Base-by-base conservation (phyloP, 2,888 invertebrate species). In the Andrena marginata region DNA sequence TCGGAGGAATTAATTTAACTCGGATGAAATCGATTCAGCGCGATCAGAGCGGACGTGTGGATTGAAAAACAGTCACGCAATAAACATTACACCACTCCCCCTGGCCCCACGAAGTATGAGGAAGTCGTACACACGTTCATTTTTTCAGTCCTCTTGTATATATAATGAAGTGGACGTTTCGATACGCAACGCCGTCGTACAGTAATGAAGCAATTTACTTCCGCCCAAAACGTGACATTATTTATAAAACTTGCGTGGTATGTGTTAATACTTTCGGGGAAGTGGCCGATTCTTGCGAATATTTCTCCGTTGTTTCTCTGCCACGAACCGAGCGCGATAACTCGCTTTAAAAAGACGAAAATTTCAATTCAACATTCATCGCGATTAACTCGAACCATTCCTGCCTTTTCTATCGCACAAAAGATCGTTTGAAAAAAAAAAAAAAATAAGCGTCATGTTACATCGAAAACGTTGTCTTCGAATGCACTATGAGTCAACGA, bases 221-320 rank as follows among this genome's bases (percentile, higher is more conserved):
- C 78, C 82, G 82, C 42, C 75, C 42, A 65, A 84, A 78, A 82
- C 78, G 79, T 77, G 75, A 79, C 68, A 69, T 67, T 79, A 71
- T 82, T 82, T 68, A 67, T 78, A 79, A 56, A 56, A 87, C 51
- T 68, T 62, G 82, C 75, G 64, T 56, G n/a, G 77, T 75, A 77
- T 80, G 49, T 80, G 87, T 79, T 85, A 80, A 82, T 85, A 80
- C 85, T 85, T 79, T 82, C 81, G 76, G 80, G 78, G 76, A 81
- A 86, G 84, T 86, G 85, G 90, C 88, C 86, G 89, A 91, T 84
- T 68, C 42, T 5, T 31, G 49, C 13, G 8, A 49, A 54, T 51
- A 26, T 35, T 8, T 16, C 26, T 13, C 26, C 2, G 26, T 26
- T 48, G 5, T n/a, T 29, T 42, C 42, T 16, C 42, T 16, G 4